These are phyloP conservation scores for Columba guinea DNA, from an alignment of 2,797 vertebrate genomes.

Conservation along the genomic window DNA sequence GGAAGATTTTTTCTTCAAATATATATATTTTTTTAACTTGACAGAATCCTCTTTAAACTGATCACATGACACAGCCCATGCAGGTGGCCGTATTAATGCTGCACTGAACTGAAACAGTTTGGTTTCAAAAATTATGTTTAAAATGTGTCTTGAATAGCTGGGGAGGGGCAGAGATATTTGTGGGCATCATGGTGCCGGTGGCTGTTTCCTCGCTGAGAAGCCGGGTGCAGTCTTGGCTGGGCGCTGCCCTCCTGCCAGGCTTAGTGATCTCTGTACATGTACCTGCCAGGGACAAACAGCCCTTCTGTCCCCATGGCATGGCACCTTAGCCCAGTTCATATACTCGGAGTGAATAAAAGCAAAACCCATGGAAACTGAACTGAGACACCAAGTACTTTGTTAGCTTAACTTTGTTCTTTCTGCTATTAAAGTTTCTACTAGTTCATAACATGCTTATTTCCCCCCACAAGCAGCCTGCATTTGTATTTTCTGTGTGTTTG, in stretches of 20 bases:
- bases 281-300: no score
- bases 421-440: no score
- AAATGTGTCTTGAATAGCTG: not conserved
- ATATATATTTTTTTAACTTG: not conserved
- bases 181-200: rapidly evolving
- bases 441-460: no score
- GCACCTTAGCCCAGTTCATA: no score
- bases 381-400: no score
- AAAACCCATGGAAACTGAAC: no score
- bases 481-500: not conserved
- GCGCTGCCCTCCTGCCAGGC: not conserved
- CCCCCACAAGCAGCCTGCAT: no score
- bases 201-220: not conserved
- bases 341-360: no score
- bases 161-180: not conserved
- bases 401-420: no score
- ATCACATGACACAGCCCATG: not conserved
- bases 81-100: not conserved
- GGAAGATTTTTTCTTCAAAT: not conserved
- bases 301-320: no score
- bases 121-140: not conserved
- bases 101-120: not conserved
- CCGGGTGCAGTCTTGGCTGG: not conserved
- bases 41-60: not conserved
- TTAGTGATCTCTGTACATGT: not conserved